Evolutionary conservation across 2,797 vertebrate species (phyloP), one percentile per base, ranked within the genome.

Genomic region (Microchirus variegatus): DNA sequence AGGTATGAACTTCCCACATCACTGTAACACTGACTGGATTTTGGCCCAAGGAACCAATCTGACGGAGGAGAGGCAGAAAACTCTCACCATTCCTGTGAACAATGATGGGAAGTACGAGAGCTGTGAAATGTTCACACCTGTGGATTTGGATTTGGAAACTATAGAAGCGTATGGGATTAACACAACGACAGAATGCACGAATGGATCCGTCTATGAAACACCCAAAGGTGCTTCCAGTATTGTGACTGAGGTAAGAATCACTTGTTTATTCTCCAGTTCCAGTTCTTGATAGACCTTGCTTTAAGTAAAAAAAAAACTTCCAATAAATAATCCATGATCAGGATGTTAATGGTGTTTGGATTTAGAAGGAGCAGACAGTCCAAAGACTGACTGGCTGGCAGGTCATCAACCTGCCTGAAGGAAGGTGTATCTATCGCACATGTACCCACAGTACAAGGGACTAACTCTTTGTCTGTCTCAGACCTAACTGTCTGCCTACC

Each of bases 11-110:
- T 92, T 94, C 50, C 77, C 91, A 0, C 92, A 96, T 53, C 67
- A 93, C 85, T 98, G 96, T 1, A 85, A 95, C 56, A 96, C 94
- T 11, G 61, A 85, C 86, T 98, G 96, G 96, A 95, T 97, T 64
- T 71, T 74, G 26, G 53, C 73, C 0, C 2, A 26, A 0, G 90
- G 74, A 9, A 82, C 92, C 16, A 95, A 95, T 85, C 80, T 98
- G 77, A 96, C 93, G 0, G 31, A 69, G 0, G 91, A 94, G 0
- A 80, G 87, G 52, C 93, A 86, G 72, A 80, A 76, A 78, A 90
- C 93, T 55, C 85, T 97, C 62, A 96, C 95, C 0, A 11, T 98
- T 41, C 96, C 96, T 0, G 45, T 82, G 5, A 86, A 85, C 0
- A 1, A 42, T 0, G 50, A 86, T 0, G 95, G 95, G 3, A 17